These are phyloP conservation scores for Colinus virginianus DNA, from an alignment of 2,113 vertebrate species.

Conservation along the genomic window DNA sequence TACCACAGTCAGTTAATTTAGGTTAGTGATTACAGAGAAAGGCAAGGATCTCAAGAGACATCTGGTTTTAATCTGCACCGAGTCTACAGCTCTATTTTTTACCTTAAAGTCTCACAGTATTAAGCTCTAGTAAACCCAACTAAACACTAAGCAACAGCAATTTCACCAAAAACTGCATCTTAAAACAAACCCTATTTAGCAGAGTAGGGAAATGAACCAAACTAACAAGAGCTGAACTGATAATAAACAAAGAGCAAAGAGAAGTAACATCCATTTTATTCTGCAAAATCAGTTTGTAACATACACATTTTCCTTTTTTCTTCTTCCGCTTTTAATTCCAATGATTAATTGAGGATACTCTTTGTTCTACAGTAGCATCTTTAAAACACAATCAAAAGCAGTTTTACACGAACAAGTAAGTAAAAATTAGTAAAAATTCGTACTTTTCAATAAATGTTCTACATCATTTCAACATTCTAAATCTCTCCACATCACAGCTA, in stretches of 20 bases:
- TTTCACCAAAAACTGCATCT: background rate
- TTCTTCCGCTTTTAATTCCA: background rate
- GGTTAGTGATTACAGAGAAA: slow-evolving; percentile 35
- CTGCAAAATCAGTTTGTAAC: background rate
- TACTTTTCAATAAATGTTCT: background rate
- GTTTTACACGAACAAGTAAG: background rate
- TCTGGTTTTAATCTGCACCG: slow-evolving; percentile 47
- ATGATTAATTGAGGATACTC: background rate
- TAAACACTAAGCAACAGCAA: background rate
- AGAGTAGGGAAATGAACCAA: background rate
- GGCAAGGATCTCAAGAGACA: slow-evolving; percentile 30
- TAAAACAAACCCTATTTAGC: background rate
- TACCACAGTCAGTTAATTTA: slow-evolving; percentile 25
- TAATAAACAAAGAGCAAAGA: background rate
- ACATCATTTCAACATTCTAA: background rate
- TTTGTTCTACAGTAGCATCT: background rate
- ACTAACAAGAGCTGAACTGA: background rate
- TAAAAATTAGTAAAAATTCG: background rate
- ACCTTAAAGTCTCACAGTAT: background rate
- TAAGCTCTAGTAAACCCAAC: background rate
- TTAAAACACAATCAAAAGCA: background rate
- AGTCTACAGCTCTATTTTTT: slow-evolving; percentile 41
- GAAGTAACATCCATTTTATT: background rate
- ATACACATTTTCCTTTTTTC: background rate
- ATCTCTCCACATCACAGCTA: background rate